Evolutionary conservation across 64 coral and sea anemone species (phyloP).

Genomic region (Dendronephthya gigantea): DNA sequence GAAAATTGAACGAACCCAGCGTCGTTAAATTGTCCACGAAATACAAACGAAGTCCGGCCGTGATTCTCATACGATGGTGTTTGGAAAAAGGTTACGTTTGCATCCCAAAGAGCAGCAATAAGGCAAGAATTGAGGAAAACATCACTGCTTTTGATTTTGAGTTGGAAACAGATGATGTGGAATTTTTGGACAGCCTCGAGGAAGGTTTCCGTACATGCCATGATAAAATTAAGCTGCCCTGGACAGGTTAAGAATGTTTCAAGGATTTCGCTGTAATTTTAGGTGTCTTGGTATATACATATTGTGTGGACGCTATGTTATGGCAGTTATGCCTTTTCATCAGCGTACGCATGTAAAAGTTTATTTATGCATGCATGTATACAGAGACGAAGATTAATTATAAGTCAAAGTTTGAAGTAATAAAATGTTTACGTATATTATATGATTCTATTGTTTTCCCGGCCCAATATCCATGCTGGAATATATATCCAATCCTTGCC

Average conservation of each 20-base stretch:
- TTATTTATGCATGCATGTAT: too few relatives aligned
- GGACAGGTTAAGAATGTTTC: slow-evolving; percentile 44
- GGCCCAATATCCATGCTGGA: too few relatives aligned
- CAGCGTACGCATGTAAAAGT: too few relatives aligned
- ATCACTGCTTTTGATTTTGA: slow-evolving; percentile 71
- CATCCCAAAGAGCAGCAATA: slow-evolving; percentile 73
- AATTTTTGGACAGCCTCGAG: slow-evolving; percentile 59
- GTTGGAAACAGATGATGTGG: slow-evolving; percentile 41
- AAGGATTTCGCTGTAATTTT: too few relatives aligned
- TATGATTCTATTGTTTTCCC: too few relatives aligned
- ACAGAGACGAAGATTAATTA: too few relatives aligned
- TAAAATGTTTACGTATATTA: too few relatives aligned
- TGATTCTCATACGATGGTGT: slow-evolving; percentile 69
- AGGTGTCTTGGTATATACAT: too few relatives aligned
- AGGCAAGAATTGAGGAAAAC: slow-evolving; percentile 66
- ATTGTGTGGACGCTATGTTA: too few relatives aligned
- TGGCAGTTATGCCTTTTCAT: too few relatives aligned
- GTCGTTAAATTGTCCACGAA: slow-evolving; percentile 39
- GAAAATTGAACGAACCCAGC: slow-evolving; percentile 50
- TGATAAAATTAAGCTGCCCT: slow-evolving; percentile 68
- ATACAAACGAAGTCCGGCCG: slow-evolving; percentile 48
- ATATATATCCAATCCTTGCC: too few relatives aligned
- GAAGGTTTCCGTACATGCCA: slow-evolving; percentile 75
- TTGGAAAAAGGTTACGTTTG: slow-evolving; percentile 70
- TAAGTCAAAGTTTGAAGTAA: too few relatives aligned